Evolutionary conservation across 1,140 invertebrate species (phyloP), one percentile per base, ranked within the genome.

Genomic region (Drosophila ananassae): DNA sequence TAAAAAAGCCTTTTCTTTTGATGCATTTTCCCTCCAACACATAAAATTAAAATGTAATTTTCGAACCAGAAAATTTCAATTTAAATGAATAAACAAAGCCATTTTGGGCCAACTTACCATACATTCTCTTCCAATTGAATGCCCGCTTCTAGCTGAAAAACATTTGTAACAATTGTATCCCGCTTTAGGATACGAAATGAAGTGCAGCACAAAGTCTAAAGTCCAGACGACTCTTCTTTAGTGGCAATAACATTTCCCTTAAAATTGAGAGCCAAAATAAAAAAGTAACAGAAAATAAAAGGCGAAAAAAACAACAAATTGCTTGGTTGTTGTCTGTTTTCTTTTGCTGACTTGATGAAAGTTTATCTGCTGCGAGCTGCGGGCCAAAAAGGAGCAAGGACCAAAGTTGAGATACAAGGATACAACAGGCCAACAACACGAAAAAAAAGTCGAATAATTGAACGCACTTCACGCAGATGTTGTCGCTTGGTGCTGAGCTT

Each of bases 401-500:
- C 46, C 32, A 39, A 39, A 37, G 10, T 4, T 12, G 10, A 37
- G 34, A 37, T 37, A 41, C 56, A n/a, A 48, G 34, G 41, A 37
- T 60, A 61, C 21, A 53, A 57, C 17, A 30, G 28, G 22, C 41
- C 47, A 59, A 53, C 44, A 50, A 50, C 8, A 13, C 17, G 17
- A 41, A 41, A 68, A 73, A 57, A 48, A 81, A 74, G 53, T 62
- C 63, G 72, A 60, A 69, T 82, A 85, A 89, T 89, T 85, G 82
- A 82, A 85, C 83, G 83, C 74, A 89, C 82, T 87, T 78, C 75
- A 72, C 64, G 80, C 81, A 85, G 81, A 80, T 85, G 81, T 89
- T 85, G 82, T 78, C 79, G 66, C n/a, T n/a, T n/a, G n/a, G n/a
- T n/a, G n/a, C 77, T 54, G 34, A 51, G 51, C 55, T 76, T 28